Base-by-base conservation (phyloP, 37 sponge, comb jelly and placozoan species). In the Agelas oroides region DNA sequence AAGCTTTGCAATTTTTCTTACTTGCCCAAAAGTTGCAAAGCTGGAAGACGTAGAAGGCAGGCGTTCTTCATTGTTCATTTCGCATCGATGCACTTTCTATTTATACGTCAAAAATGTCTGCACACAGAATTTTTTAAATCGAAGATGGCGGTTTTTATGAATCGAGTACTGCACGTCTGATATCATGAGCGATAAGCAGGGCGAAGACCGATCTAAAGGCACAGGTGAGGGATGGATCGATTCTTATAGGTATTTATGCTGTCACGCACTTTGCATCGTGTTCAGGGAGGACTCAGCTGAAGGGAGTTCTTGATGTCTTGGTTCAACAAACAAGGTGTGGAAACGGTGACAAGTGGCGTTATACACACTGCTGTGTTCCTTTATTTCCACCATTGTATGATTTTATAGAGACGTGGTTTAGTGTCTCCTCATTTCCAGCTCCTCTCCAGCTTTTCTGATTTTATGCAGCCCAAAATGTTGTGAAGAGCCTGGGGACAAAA, bases 221-320 rank as follows among this genome's bases (percentile, higher is more conserved):
- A 46, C 46, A 8, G 46, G 46, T 46, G 46, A 46, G 46, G 8
- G 46, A 8, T 46, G 46, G 46, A 46, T 8, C 6, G 46, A 8
- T 46, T 46, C 8, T 8, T 8, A 8, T 46, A 12, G 46, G 46
- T 46, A 46, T 3, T 46, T 8, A 46, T 3, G 8, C 46, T 24
- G 53, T 59, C 62, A 33, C 58, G 59, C 20, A 11, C 14, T 71
- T 1, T 41, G 21, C 23, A 25, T 75, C 58, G 23, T 27, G 1
- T 65, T 19, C 32, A 82, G 92, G 92, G 19, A 58, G 92, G 13
- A 70, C 31, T 0, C 78, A 79, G 56, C 69, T 92, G 60, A 56
- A 87, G 30, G 84, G 78, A 5, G 80, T 79, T 18, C 64, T 92
- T 2, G 78, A 83, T 31, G 76, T 58, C 32, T 67, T 92, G 17